phyloP scores from a whole-genome alignment of 2,113 vertebrate genomes.

The Tachysurus fulvidraco region DNA sequence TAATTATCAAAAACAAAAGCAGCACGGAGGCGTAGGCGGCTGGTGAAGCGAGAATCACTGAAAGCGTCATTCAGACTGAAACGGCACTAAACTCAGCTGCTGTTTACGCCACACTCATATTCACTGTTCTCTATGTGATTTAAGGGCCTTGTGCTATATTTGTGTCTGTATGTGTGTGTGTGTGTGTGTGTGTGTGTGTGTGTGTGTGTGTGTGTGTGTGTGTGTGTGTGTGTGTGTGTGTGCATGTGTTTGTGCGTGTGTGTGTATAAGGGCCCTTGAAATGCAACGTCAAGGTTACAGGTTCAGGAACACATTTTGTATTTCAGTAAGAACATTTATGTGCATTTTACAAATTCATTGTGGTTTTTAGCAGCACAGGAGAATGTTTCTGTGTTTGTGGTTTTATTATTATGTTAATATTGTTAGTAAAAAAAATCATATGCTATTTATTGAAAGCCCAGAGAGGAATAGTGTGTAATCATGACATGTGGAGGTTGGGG shows the following conservation, averaged over 20 bases:
- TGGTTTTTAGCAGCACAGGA: not conserved
- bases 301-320: not conserved
- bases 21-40: conserved; percentile 62
- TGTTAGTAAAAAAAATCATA: not conserved
- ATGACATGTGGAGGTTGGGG: not conserved
- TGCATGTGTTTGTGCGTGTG: too few species aligned
- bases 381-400: not conserved
- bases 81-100: conserved; percentile 14
- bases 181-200: not conserved
- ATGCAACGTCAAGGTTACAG: conserved; percentile 8
- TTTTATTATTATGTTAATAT: not conserved
- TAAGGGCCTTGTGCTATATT: conserved; percentile 4
- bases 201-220: conserved; percentile 6
- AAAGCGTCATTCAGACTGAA: not conserved
- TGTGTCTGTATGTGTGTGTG: conserved; percentile 6
- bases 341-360: not conserved
- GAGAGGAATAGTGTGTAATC: not conserved
- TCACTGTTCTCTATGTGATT: conserved; percentile 21
- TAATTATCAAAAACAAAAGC: conserved; percentile 74
- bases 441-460: not conserved
- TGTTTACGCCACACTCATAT: not conserved
- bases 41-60: conserved; percentile 56
- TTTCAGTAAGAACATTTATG: not conserved
- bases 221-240: conserved; percentile 8
- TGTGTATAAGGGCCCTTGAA: not conserved